Conservation (phyloP, 2,797 vertebrate species). For the Triplophysa yarkandensis region DNA sequence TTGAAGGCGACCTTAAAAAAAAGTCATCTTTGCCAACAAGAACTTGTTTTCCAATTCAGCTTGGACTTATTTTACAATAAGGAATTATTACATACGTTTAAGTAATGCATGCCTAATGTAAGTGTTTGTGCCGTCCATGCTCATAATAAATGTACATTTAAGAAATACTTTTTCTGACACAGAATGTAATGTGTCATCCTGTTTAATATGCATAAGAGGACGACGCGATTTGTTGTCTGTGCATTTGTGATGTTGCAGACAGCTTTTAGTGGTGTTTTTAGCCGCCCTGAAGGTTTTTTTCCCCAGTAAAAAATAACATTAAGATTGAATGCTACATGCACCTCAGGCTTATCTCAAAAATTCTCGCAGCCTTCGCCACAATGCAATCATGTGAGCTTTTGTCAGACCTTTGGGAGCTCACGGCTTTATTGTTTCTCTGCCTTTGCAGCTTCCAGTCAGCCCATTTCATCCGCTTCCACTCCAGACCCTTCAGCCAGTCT, state of each 20-base stretch:
- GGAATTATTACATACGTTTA: too few relatives aligned
- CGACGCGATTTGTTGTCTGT: not conserved
- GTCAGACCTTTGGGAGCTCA: slow-evolving; percentile 32
- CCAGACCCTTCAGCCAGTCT: slow-evolving; percentile 52
- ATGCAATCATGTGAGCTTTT: slow-evolving; percentile 43
- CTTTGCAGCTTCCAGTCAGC: slow-evolving; percentile 56
- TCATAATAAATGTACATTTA: too few relatives aligned
- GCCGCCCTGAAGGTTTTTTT: slow-evolving; percentile 1
- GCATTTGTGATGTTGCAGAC: not conserved
- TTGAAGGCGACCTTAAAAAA: too few relatives aligned
- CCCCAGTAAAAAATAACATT: slow-evolving; percentile 13
- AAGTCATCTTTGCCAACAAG: too few relatives aligned
- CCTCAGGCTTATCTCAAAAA: slow-evolving; percentile 42
- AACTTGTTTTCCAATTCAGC: too few relatives aligned
- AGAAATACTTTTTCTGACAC: not conserved
- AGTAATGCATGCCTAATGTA: too few relatives aligned
- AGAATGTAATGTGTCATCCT: not conserved
- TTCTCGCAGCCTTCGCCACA: slow-evolving; percentile 22
- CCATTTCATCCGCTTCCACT: slow-evolving; percentile 61
- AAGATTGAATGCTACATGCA: slow-evolving; percentile 27
- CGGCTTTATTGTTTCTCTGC: slow-evolving; percentile 52
- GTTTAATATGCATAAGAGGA: not conserved
- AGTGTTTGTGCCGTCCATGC: too few relatives aligned
- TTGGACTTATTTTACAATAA: too few relatives aligned
- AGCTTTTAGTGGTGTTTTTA: slow-evolving; percentile 16